phyloP scores from a whole-genome alignment of 1,140 invertebrate genomes.

The Protaetia brevitarsis region DNA sequence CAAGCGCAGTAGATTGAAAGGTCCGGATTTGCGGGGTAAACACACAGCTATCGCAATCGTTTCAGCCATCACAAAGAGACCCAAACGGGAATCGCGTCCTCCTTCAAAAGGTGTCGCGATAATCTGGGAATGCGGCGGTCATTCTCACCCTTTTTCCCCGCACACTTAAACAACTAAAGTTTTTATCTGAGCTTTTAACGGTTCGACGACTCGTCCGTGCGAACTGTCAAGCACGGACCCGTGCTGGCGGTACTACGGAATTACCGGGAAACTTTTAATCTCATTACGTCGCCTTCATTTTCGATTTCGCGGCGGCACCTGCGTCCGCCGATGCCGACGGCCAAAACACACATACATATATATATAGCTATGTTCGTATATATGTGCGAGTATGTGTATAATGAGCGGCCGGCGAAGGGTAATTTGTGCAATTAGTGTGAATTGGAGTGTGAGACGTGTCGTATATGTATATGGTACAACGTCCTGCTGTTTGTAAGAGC shows the following conservation, averaged over 20 bases:
- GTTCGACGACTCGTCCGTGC: no score
- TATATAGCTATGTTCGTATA: not conserved
- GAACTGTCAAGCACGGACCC: no score
- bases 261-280: no score
- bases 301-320: no score
- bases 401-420: slow-evolving; percentile 1
- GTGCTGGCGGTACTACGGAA: no score
- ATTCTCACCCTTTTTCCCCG: no score
- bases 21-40: not conserved
- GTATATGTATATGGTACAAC: slow-evolving; percentile 19
- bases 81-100: not conserved
- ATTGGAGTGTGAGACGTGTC: slow-evolving; percentile 10
- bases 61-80: not conserved
- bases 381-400: not conserved
- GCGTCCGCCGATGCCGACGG: no score
- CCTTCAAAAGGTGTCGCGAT: not conserved
- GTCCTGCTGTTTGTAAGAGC: slow-evolving; percentile 34
- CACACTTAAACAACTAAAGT: no score
- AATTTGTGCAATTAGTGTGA: slow-evolving; percentile 20
- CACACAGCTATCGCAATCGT: slow-evolving; percentile 1
- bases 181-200: no score
- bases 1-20: not conserved
- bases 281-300: no score
- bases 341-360: no score
- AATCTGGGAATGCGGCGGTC: not conserved